Evolutionary conservation across 1,140 invertebrate species (phyloP).

Genomic region (Zaprionus africanus): DNA sequence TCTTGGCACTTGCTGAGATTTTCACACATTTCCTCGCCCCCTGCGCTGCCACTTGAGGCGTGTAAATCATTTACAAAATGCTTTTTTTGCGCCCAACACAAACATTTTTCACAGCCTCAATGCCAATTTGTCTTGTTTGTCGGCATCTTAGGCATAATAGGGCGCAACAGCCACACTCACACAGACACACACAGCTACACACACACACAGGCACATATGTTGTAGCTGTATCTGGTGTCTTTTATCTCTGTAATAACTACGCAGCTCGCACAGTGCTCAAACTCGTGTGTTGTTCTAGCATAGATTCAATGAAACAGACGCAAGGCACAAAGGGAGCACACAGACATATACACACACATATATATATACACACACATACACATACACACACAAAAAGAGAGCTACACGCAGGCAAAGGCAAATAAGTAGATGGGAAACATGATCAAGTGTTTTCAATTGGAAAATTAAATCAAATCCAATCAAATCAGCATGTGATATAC

Average conservation of each 20-base stretch:
- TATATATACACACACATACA: background rate
- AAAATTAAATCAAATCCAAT: conserved; percentile 83
- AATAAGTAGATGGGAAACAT: conserved; percentile 48
- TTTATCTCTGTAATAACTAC: conserved; percentile 4
- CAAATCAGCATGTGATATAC: conserved; percentile 75
- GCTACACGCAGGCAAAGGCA: conserved; percentile 1
- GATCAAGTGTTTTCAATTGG: conserved; percentile 82
- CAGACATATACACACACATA: background rate
- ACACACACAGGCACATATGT: conserved; percentile 18
- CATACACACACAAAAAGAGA: background rate
- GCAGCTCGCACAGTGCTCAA: conserved; percentile 12
- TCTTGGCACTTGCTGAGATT: conserved; percentile 10
- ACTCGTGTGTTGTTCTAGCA: conserved; percentile 49
- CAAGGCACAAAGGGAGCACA: background rate
- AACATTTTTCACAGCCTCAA: conserved; percentile 21
- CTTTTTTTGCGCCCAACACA: conserved; percentile 16
- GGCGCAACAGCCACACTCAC: conserved; percentile 48
- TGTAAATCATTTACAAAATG: conserved; percentile 47
- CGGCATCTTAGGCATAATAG: conserved; percentile 46
- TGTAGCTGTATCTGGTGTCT: conserved; percentile 36
- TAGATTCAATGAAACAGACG: conserved; percentile 6
- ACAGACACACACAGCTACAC: background rate
- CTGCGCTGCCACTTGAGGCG: conserved; percentile 29
- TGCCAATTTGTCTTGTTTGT: conserved; percentile 41
- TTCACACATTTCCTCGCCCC: background rate